A percentile compares a stretch with the other conserved stretches of the same genome.
Conservation (phyloP, 2,888 invertebrate genomes). For the Athalia circularis region DNA sequence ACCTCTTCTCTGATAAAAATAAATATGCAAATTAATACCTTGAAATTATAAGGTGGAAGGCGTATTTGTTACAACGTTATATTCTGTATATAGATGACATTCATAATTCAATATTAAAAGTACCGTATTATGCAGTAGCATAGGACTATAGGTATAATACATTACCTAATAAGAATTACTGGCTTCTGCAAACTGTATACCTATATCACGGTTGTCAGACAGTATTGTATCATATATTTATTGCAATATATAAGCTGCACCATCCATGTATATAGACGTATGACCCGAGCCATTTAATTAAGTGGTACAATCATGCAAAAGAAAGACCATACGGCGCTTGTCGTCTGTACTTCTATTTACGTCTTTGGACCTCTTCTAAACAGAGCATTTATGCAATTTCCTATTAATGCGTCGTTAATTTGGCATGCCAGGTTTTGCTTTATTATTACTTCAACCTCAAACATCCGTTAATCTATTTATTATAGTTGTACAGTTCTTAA, state of each 20-base stretch:
- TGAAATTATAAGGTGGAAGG: slow-evolving; percentile 28
- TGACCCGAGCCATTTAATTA: slow-evolving; percentile 39
- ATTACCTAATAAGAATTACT: slow-evolving; percentile 40
- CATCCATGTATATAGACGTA: background rate
- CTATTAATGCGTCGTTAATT: slow-evolving; percentile 29
- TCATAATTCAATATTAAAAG: slow-evolving; percentile 43
- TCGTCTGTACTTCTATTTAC: slow-evolving; percentile 28
- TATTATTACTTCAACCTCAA: background rate
- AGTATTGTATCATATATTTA: slow-evolving; percentile 16
- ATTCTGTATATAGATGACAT: slow-evolving; percentile 15
- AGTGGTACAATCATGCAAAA: slow-evolving; percentile 29
- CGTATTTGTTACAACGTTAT: background rate
- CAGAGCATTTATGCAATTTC: slow-evolving; percentile 36
- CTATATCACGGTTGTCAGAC: slow-evolving; percentile 33
- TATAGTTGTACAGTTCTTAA: no score
- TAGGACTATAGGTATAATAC: slow-evolving; percentile 25
- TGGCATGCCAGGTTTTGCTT: slow-evolving; percentile 21
- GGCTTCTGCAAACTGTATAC: slow-evolving; percentile 9
- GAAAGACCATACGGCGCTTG: slow-evolving; percentile 23
- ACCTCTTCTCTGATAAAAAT: slow-evolving; percentile 24
- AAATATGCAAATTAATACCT: slow-evolving; percentile 44
- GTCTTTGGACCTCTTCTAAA: slow-evolving; percentile 13
- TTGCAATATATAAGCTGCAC: slow-evolving; percentile 28
- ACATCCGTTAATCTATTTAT: no score
- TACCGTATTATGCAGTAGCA: slow-evolving; percentile 30